phyloP scores from a whole-genome alignment of 2,888 invertebrate genomes.

The Ceriagrion tenellum region DNA sequence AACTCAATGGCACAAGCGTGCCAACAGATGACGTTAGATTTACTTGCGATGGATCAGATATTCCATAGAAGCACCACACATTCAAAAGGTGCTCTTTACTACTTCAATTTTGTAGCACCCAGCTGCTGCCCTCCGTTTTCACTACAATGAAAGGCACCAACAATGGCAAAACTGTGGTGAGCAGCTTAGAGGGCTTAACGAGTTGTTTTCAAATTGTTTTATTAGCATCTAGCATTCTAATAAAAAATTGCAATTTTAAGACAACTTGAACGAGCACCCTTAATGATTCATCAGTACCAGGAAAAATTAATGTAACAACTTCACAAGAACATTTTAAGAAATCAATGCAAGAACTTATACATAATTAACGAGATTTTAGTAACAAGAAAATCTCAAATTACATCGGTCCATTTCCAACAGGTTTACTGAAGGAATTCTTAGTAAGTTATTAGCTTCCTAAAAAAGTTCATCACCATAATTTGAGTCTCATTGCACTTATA shows the following conservation, averaged over 20 bases:
- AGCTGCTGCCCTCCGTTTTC: background rate
- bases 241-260: background rate
- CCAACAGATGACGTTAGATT: background rate
- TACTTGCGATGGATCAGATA: background rate
- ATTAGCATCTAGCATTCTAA: background rate
- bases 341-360: background rate
- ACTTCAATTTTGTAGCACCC: background rate
- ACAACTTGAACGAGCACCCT: background rate
- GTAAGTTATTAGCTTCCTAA: background rate
- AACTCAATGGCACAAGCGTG: background rate
- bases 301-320: background rate
- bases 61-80: background rate
- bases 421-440: background rate
- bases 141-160: constrained; percentile 39
- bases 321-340: background rate
- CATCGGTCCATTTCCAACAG: background rate
- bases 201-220: background rate
- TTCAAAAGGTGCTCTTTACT: background rate
- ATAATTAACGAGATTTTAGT: background rate
- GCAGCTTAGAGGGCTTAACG: background rate
- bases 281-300: constrained; percentile 8
- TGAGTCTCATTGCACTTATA: background rate
- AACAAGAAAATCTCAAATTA: background rate
- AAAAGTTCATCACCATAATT: background rate
- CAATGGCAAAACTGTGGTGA: background rate